phyloP scores from a whole-genome alignment of 2,888 invertebrate genomes.

The Drosophila ezoana region DNA sequence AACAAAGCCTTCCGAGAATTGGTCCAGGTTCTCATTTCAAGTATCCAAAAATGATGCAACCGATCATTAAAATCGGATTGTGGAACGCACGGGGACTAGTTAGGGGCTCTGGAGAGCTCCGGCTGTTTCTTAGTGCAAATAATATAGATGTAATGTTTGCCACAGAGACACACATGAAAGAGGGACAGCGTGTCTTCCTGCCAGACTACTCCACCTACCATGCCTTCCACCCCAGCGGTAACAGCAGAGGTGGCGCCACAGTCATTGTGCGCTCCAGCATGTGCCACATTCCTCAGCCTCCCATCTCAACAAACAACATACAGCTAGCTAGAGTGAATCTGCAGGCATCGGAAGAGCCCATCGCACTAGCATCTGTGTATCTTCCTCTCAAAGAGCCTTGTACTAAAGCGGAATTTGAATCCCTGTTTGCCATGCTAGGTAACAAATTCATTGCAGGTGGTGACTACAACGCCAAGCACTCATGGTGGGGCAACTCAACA shows the following conservation, averaged over 20 bases:
- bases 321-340: slow-evolving; percentile 1
- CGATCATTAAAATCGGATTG: slow-evolving; percentile 17
- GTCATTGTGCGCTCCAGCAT: background rate
- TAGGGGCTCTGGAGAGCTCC: slow-evolving; percentile 14
- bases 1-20: slow-evolving; percentile 9
- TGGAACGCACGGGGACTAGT: slow-evolving; percentile 20
- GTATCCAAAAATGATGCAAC: slow-evolving; percentile 7
- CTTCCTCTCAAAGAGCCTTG: slow-evolving; percentile 3
- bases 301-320: background rate
- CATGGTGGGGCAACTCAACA: background rate
- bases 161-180: background rate
- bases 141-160: background rate
- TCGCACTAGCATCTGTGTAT: slow-evolving; percentile 1
- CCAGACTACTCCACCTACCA: background rate
- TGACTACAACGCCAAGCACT: background rate
- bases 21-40: slow-evolving; percentile 4
- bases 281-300: background rate
- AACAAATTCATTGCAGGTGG: slow-evolving; percentile 1
- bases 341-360: background rate
- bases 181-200: background rate
- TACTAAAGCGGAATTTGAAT: slow-evolving; percentile 4
- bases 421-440: background rate
- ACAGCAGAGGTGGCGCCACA: slow-evolving; percentile 14
- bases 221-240: slow-evolving; percentile 8
- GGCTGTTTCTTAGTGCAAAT: background rate